These are phyloP conservation scores for Amblyjoppa fuscipennis DNA, from an alignment of 2,888 invertebrate genomes.

Conservation along the genomic window DNA sequence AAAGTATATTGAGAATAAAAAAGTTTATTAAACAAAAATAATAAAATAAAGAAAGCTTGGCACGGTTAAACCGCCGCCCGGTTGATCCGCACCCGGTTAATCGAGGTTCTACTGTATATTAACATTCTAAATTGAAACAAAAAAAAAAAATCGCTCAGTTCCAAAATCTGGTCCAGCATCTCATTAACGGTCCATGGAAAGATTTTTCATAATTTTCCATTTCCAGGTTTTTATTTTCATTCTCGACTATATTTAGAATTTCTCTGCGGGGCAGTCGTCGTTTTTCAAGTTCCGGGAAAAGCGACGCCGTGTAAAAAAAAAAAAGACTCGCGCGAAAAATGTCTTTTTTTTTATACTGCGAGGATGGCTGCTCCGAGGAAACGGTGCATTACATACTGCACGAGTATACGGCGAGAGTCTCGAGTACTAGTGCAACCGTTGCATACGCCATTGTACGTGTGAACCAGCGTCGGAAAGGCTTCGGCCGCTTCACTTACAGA, in stretches of 20 bases:
- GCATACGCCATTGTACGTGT: neutral
- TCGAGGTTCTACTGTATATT: no score
- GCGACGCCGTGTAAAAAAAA: neutral
- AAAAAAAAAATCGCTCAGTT: no score
- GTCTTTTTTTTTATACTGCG: neutral
- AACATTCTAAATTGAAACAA: neutral
- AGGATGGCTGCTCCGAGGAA: neutral
- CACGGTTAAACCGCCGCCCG: no score
- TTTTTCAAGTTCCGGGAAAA: conserved; percentile 46
- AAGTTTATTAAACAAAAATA: no score
- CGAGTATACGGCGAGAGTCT: neutral
- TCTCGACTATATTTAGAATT: conserved; percentile 9
- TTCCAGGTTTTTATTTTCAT: neutral
- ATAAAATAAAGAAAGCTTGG: no score
- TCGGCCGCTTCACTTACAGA: conserved; percentile 32
- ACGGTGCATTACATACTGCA: conserved; percentile 23
- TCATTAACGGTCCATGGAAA: neutral
- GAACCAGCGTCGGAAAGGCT: conserved; percentile 28
- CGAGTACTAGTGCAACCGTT: neutral
- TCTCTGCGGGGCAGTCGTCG: neutral
- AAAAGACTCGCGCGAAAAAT: conserved; percentile 18
- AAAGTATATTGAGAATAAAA: no score
- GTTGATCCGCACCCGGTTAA: no score
- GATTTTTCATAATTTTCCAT: neutral
- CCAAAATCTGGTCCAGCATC: no score